Conservation (phyloP, 2,113 vertebrate species). For the Toxotes jaculatrix region DNA sequence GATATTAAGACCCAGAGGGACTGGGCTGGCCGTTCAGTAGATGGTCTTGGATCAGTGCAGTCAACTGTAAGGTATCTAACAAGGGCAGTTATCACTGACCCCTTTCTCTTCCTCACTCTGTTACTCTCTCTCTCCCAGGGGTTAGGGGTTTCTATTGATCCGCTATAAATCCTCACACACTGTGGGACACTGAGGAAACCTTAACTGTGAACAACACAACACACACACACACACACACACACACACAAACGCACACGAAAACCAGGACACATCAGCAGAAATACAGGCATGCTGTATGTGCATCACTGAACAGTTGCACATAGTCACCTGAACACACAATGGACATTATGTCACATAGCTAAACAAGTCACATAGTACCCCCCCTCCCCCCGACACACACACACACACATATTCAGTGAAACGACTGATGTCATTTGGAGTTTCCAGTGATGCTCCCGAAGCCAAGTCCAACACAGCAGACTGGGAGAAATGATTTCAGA, state of each 20-base stretch:
- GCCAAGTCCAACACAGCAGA: slow-evolving; percentile 69
- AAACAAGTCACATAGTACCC: background rate
- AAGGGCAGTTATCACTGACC: slow-evolving; percentile 41
- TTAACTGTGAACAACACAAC: background rate
- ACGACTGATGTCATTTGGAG: slow-evolving; percentile 67
- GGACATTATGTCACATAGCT: background rate
- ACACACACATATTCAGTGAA: slow-evolving; percentile 14
- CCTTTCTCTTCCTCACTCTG: slow-evolving; percentile 14
- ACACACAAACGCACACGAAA: background rate
- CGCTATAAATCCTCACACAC: slow-evolving; percentile 25
- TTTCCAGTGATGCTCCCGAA: slow-evolving; percentile 54
- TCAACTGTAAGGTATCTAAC: slow-evolving; percentile 58
- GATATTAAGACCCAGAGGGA: slow-evolving; percentile 17
- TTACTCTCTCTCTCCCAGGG: slow-evolving; percentile 9
- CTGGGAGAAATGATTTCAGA: slow-evolving; percentile 74
- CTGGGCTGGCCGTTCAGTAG: background rate
- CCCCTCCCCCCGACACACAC: background rate
- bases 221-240: background rate
- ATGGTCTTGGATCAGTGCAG: slow-evolving; percentile 50
- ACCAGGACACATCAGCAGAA: background rate
- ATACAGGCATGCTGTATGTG: background rate
- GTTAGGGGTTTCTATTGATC: slow-evolving; percentile 50
- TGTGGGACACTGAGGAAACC: background rate
- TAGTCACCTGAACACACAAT: slow-evolving; percentile 1
- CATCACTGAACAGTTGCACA: background rate